These are phyloP conservation scores for Altica lythri DNA, from an alignment of 2,888 invertebrate genomes.

Conservation along the genomic window DNA sequence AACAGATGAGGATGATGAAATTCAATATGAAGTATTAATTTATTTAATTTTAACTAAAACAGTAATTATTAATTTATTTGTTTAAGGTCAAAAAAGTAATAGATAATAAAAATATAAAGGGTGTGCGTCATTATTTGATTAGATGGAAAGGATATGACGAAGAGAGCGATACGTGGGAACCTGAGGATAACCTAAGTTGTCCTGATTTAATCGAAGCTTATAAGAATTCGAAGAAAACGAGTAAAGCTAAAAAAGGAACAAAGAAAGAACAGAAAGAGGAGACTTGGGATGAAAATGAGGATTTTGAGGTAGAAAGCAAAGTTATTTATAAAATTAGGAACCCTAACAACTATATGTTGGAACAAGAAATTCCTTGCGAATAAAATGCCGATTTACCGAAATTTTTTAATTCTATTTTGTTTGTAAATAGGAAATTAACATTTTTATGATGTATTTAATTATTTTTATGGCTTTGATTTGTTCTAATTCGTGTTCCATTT, in stretches of 20 bases:
- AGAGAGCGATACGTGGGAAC: conserved; percentile 77
- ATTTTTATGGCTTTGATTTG: too few species aligned
- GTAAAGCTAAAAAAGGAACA: conserved; percentile 34
- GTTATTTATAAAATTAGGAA: too few species aligned
- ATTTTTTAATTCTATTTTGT: too few species aligned
- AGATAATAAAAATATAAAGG: conserved; percentile 70
- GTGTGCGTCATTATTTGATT: conserved; percentile 71
- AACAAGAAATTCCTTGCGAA: too few species aligned
- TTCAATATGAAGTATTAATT: conserved; percentile 59
- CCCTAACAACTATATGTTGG: too few species aligned
- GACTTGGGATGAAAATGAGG: conserved; percentile 63
- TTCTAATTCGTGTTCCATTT: too few species aligned
- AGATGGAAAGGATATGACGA: conserved; percentile 79
- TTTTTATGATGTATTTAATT: too few species aligned
- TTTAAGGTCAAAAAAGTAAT: conserved; percentile 72
- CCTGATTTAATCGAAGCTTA: conserved; percentile 68
- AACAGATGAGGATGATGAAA: conserved; percentile 45
- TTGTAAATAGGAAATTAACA: too few species aligned
- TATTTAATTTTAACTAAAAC: too few species aligned
- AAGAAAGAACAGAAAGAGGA: conserved; percentile 56
- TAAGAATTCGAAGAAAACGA: conserved; percentile 44
- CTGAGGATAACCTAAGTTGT: conserved; percentile 72
- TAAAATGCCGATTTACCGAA: too few species aligned
- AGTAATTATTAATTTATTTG: conserved; percentile 1
- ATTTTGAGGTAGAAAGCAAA: conserved; percentile 61